phyloP scores from a whole-genome alignment of 2,113 vertebrate species.

The Hiodon alosoides region DNA sequence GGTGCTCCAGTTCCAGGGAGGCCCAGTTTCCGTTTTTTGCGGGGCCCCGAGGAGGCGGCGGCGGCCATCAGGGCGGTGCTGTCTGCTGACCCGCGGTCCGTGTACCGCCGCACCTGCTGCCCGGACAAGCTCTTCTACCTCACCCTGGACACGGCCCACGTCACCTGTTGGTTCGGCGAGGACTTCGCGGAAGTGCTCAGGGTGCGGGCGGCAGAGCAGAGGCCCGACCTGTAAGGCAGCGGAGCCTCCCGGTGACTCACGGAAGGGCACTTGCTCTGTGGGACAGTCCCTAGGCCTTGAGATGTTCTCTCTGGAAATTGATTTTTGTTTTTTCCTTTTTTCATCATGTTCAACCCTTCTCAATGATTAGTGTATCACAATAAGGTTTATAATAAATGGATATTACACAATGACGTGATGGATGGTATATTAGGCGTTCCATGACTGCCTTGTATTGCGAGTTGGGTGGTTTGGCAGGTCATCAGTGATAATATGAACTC shows the following conservation, averaged over 20 bases:
- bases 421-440: no score
- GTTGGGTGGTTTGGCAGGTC: no score
- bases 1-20: conserved; percentile 26
- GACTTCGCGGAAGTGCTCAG: conserved; percentile 77
- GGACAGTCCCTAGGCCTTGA: no score
- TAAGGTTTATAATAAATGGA: no score
- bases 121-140: conserved; percentile 72
- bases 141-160: conserved; percentile 64
- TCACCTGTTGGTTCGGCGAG: conserved; percentile 83
- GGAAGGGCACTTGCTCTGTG: no score
- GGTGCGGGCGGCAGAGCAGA: conserved; percentile 50
- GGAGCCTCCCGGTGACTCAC: not conserved
- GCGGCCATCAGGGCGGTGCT: conserved; percentile 66
- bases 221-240: not conserved
- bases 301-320: no score
- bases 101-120: conserved; percentile 72
- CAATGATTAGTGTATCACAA: no score
- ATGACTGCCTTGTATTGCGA: no score
- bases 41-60: conserved; percentile 63
- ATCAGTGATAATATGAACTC: no score
- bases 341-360: no score
- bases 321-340: no score
- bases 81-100: conserved; percentile 78
- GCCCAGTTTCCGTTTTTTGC: conserved; percentile 67
- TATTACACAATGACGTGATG: no score